Evolutionary conservation across 2,113 vertebrate genomes (phyloP).

Genomic region (Maccullochella peelii): DNA sequence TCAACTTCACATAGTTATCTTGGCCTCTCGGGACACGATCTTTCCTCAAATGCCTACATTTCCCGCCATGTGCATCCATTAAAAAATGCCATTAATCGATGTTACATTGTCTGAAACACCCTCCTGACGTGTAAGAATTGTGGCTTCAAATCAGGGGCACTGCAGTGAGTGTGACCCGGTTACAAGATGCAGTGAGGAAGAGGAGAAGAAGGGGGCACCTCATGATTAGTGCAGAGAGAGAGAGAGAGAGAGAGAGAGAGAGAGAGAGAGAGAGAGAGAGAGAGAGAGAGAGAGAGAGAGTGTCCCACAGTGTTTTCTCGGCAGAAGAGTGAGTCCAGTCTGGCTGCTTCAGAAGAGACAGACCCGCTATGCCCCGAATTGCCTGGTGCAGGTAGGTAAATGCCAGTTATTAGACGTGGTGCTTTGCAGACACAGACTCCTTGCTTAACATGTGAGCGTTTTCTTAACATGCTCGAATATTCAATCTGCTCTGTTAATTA

Average conservation of each 20-base stretch:
- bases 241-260: conserved; percentile 52
- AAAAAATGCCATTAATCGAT: not conserved
- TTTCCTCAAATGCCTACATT: not conserved
- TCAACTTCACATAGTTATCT: not conserved
- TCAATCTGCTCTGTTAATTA: conserved; percentile 16
- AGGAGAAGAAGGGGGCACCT: conserved; percentile 92
- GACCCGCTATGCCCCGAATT: conserved; percentile 67
- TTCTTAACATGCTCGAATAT: not conserved
- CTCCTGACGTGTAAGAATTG: conserved; percentile 5
- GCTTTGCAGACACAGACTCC: conserved; percentile 12
- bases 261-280: conserved; percentile 25
- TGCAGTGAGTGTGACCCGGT: conserved; percentile 91
- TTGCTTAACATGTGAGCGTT: not conserved
- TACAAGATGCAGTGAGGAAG: conserved; percentile 88
- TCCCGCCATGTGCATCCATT: too few relatives aligned
- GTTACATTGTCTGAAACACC: conserved; percentile 2
- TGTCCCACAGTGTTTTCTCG: conserved; percentile 37
- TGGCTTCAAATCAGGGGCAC: conserved; percentile 71
- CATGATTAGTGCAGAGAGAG: conserved; percentile 78
- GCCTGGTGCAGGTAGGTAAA: conserved; percentile 83
- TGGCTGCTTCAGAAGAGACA: conserved; percentile 72
- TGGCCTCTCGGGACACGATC: accelerated
- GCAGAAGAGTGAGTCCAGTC: conserved; percentile 76
- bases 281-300: conserved; percentile 52
- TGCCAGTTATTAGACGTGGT: not conserved